Evolutionary conservation across 2,113 vertebrate genomes (phyloP).

Genomic region (Microcebus lehilahytsara): DNA sequence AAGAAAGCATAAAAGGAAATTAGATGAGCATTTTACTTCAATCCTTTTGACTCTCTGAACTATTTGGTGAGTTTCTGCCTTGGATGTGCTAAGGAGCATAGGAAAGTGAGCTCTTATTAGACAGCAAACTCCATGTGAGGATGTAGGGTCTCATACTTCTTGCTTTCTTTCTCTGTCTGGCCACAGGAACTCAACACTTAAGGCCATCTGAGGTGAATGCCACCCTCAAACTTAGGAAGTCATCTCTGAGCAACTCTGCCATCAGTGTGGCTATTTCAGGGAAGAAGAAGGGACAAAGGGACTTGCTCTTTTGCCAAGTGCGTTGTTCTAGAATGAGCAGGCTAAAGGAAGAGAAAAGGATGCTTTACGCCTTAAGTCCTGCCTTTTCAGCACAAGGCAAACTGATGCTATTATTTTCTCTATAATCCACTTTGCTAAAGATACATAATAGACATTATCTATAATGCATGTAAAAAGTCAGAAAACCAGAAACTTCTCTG

Average conservation of each 20-base stretch:
- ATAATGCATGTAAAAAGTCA: slow-evolving; percentile 72
- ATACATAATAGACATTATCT: slow-evolving; percentile 75
- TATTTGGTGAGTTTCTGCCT: not conserved
- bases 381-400: slow-evolving; percentile 43
- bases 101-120: not conserved
- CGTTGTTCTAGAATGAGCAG: not conserved
- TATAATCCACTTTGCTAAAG: slow-evolving; percentile 73
- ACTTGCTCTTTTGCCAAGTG: not conserved
- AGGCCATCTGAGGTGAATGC: not conserved
- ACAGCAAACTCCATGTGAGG: not conserved
- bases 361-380: slow-evolving; percentile 38
- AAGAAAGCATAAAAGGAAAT: not conserved
- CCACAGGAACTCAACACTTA: not conserved
- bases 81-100: not conserved
- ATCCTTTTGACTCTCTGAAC: not conserved
- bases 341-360: not conserved
- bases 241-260: not conserved
- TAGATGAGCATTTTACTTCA: not conserved
- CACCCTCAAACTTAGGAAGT: not conserved
- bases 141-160: not conserved
- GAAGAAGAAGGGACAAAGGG: not conserved
- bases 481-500: slow-evolving; percentile 69
- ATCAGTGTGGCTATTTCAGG: not conserved
- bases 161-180: not conserved
- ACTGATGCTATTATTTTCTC: slow-evolving; percentile 74